Evolutionary conservation across 2,797 vertebrate genomes (phyloP).

Genomic region (Neopelma chrysocephalum): DNA sequence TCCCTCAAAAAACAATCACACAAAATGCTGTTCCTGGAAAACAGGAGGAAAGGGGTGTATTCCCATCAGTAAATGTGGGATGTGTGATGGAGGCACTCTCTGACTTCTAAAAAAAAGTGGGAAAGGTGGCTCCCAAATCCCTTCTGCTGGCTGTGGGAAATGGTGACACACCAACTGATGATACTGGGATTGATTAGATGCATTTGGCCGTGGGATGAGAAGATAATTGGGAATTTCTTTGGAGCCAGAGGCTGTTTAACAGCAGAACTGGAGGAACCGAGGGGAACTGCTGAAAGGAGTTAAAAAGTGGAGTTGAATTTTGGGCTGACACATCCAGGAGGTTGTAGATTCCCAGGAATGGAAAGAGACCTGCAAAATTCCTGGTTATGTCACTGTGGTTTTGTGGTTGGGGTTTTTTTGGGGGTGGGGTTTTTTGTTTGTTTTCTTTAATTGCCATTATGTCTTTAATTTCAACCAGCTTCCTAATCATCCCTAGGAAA

Average conservation of each 20-base stretch:
- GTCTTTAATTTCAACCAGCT: neutral
- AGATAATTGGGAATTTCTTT: neutral
- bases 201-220: neutral
- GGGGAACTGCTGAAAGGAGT: neutral
- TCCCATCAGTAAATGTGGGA: neutral
- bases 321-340: neutral
- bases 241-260: neutral
- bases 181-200: neutral
- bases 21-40: neutral
- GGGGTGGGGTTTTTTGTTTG: accelerated
- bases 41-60: neutral
- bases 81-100: neutral
- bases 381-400: accelerated
- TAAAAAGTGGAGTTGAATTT: neutral
- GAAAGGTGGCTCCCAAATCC: neutral
- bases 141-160: neutral
- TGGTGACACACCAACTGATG: neutral
- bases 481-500: neutral
- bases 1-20: neutral
- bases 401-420: neutral
- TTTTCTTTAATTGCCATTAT: neutral
- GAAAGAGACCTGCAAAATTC: neutral
- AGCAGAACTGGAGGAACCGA: neutral
- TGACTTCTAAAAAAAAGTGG: neutral
- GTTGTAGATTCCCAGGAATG: neutral